Percentiles rank a stretch among this genome's conserved stretches.
phyloP scores from a whole-genome alignment of 2,888 invertebrate genomes.

The Achlya flavicornis region DNA sequence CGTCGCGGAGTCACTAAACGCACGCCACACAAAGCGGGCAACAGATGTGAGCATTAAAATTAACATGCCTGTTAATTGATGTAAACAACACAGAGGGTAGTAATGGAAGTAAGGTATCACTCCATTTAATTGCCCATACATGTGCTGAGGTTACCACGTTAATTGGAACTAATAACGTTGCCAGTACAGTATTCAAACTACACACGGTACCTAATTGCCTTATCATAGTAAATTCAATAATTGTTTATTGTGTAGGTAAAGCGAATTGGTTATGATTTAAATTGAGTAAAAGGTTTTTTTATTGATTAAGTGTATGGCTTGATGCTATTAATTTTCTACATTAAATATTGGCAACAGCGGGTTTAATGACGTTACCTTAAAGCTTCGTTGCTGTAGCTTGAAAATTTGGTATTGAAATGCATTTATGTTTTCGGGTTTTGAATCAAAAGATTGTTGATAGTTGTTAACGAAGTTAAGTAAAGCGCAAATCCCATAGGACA shows the following conservation, averaged over 20 bases:
- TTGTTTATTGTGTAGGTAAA: conserved; percentile 28
- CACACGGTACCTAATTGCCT: conserved; percentile 50
- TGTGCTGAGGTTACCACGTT: conserved; percentile 79
- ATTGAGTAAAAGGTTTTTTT: conserved; percentile 8
- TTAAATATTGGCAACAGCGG: background rate
- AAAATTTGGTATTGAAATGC: background rate
- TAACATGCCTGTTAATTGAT: conserved; percentile 77
- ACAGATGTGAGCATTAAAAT: conserved; percentile 69
- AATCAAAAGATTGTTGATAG: background rate
- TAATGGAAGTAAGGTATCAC: conserved; percentile 83
- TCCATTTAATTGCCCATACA: conserved; percentile 81
- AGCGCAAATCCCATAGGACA: too few relatives aligned
- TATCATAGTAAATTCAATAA: conserved; percentile 46
- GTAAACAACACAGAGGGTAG: conserved; percentile 74
- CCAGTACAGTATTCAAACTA: conserved; percentile 63
- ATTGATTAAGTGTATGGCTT: background rate
- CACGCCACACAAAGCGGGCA: conserved; percentile 51
- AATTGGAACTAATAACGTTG: conserved; percentile 80
- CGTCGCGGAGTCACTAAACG: conserved; percentile 46
- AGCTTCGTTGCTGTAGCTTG: too few relatives aligned
- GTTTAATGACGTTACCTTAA: background rate
- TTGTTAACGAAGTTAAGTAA: background rate
- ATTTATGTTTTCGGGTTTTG: background rate
- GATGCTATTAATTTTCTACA: background rate
- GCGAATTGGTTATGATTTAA: conserved; percentile 19